Conservation (phyloP, 2,888 invertebrate genomes). For the Spialia ferax region DNA sequence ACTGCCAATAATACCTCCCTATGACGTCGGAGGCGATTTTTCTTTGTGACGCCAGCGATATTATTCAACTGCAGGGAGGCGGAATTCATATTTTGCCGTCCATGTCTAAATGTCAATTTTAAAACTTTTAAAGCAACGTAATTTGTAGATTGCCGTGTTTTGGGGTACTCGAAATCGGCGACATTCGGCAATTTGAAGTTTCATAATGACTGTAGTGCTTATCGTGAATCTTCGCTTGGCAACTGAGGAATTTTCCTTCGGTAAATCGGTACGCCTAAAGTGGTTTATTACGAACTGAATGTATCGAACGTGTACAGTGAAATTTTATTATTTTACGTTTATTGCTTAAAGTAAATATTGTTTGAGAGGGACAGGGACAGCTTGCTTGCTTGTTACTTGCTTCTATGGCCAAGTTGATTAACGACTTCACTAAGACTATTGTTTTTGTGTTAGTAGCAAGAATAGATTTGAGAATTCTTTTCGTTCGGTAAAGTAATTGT, state of each 20-base stretch:
- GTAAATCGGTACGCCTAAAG: neutral
- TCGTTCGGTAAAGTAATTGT: neutral
- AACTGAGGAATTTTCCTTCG: conserved; percentile 8
- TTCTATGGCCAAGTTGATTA: neutral
- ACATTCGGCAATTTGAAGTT: neutral
- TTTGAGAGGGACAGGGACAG: too few species aligned
- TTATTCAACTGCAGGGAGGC: conserved; percentile 13
- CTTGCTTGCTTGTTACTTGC: too few species aligned
- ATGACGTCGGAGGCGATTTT: conserved; percentile 28
- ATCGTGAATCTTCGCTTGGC: neutral
- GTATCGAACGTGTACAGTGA: neutral
- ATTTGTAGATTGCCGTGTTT: neutral
- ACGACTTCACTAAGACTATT: conserved; percentile 4
- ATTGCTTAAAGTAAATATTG: too few species aligned
- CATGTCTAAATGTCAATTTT: neutral
- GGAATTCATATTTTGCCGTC: neutral
- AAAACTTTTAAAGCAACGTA: neutral
- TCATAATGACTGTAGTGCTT: neutral
- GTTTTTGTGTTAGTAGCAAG: neutral
- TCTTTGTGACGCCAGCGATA: conserved; percentile 20
- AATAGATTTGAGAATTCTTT: neutral
- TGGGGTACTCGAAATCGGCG: neutral
- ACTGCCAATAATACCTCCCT: conserved; percentile 25
- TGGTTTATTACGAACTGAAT: neutral
- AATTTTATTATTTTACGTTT: neutral